Evolutionary conservation across 2,113 vertebrate genomes (phyloP).

Genomic region (Ceratotherium simum): DNA sequence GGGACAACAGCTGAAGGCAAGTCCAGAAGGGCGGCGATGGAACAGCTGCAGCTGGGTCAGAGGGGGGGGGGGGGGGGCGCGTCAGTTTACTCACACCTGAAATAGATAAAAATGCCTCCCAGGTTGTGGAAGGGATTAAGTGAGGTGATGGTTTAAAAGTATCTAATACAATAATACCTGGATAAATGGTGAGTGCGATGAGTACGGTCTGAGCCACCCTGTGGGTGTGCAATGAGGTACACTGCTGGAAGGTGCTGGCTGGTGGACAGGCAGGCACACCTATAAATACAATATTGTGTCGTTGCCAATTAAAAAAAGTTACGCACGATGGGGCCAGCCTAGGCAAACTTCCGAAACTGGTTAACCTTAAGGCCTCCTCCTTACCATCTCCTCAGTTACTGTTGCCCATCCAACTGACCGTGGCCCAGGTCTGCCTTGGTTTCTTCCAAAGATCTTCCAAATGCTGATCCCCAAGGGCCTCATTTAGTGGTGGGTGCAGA

Average conservation of each 20-base stretch:
- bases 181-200: neutral
- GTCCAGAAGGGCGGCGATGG: too few relatives aligned
- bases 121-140: neutral
- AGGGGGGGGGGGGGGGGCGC: accelerated
- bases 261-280: neutral
- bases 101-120: neutral
- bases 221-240: neutral
- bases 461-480: neutral
- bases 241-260: neutral
- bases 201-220: neutral
- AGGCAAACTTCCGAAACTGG: neutral
- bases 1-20: too few relatives aligned
- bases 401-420: neutral
- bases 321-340: neutral
- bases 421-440: neutral
- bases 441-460: neutral
- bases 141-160: neutral
- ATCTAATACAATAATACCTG: neutral
- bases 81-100: neutral
- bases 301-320: neutral
- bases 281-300: neutral
- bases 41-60: too few relatives aligned
- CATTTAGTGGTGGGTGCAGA: neutral
- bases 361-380: neutral
- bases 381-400: neutral